phyloP scores from a whole-genome alignment of 64 coral and sea anemone genomes.

The Astreopora myriophthalma region DNA sequence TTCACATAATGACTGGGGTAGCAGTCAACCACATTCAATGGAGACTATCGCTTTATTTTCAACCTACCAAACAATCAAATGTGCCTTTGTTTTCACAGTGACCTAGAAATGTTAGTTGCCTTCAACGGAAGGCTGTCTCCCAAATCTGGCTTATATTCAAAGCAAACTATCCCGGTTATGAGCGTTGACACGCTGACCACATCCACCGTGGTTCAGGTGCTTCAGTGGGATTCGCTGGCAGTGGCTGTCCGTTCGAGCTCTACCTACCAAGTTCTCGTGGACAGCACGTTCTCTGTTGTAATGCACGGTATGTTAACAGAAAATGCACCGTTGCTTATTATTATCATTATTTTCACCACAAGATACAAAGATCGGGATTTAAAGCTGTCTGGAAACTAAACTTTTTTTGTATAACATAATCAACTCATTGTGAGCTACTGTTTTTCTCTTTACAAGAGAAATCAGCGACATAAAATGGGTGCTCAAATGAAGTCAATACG shows the following conservation, averaged over 20 bases:
- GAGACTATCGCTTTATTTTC: background rate
- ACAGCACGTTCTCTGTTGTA: slow-evolving; percentile 55
- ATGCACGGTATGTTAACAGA: slow-evolving; percentile 45
- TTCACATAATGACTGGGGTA: too few species aligned
- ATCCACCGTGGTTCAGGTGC: slow-evolving; percentile 31
- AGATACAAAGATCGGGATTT: too few species aligned
- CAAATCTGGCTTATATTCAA: slow-evolving; percentile 31
- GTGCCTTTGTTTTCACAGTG: slow-evolving; percentile 6
- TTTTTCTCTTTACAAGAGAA: too few species aligned
- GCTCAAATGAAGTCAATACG: too few species aligned
- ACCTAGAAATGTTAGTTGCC: slow-evolving; percentile 49
- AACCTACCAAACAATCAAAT: background rate
- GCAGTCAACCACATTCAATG: too few species aligned
- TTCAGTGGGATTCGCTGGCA: slow-evolving; percentile 60
- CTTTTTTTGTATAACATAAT: too few species aligned
- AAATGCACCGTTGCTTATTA: too few species aligned
- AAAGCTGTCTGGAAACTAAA: too few species aligned
- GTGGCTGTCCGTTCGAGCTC: slow-evolving; percentile 15
- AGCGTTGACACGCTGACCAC: slow-evolving; percentile 43
- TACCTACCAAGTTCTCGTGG: slow-evolving; percentile 17
- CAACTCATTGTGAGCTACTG: too few species aligned
- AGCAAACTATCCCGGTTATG: background rate
- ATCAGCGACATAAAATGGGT: too few species aligned
- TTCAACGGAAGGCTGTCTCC: slow-evolving; percentile 43
- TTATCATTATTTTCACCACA: too few species aligned